phyloP scores from a whole-genome alignment of 1,140 invertebrate genomes.

The Aporrectodea caliginosa region DNA sequence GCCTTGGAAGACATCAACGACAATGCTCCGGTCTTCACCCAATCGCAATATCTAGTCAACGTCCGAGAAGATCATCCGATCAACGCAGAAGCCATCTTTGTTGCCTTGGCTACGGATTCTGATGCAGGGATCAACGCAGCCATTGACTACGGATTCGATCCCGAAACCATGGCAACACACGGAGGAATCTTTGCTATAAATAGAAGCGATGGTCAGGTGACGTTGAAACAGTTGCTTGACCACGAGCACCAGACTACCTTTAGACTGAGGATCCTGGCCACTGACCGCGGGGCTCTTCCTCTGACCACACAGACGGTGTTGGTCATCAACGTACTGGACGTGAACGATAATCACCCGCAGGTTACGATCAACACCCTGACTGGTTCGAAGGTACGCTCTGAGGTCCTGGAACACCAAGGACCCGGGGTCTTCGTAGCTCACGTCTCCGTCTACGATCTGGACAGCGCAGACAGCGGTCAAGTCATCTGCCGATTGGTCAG shows the following conservation, averaged over 20 bases:
- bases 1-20: constrained; percentile 17
- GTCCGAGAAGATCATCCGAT: constrained; percentile 64
- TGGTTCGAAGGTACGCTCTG: not conserved
- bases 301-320: not conserved
- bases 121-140: constrained; percentile 86
- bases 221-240: constrained; percentile 8
- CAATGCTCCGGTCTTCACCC: constrained; percentile 12
- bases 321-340: constrained; percentile 9
- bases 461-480: constrained; percentile 87
- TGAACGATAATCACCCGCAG: constrained; percentile 18
- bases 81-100: constrained; percentile 59
- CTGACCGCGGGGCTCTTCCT: constrained; percentile 7
- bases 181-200: constrained; percentile 17
- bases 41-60: constrained; percentile 51
- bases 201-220: constrained; percentile 9
- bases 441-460: constrained; percentile 79
- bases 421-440: constrained; percentile 75
- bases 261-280: constrained; percentile 16
- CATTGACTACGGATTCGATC: constrained; percentile 32
- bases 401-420: constrained; percentile 75
- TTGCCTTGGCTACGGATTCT: constrained; percentile 76
- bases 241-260: constrained; percentile 25
- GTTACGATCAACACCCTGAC: not conserved
- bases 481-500: constrained; percentile 59
- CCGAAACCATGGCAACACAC: not conserved